Evolutionary conservation across 2,113 vertebrate species (phyloP), one percentile per base, ranked within the genome.

Genomic region (Arvicanthis niloticus): DNA sequence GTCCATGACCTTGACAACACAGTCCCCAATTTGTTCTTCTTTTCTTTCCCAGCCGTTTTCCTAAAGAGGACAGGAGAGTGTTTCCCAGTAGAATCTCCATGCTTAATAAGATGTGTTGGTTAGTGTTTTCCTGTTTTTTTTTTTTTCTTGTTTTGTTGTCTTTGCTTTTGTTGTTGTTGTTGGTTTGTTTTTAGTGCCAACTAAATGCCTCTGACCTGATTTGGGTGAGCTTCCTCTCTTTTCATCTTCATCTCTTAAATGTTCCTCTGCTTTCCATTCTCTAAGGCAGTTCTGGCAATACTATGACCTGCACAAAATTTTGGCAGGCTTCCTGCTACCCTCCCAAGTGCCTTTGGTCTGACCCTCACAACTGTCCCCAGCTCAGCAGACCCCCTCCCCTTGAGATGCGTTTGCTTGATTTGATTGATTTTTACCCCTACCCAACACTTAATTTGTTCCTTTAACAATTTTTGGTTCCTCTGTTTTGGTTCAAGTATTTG

Each of bases 401-500:
- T 60, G 75, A 58, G 31, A n/a, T 53, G 22, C 31, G 9, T 73
- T 70, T n/a, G 5, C 22, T 48, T 72, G 31, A 73, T 65, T 42
- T 53, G 67, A 77, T 92, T 72, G 73, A 84, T 95, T 58, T 51
- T 76, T 48, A 42, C 51, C n/a, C 51, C 82, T 86, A 62, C 62
- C n/a, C 73, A 12, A 31, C 1, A 26, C 40, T 70, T 62, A 10
- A 37, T 82, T 89, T 42, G 45, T 78, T 92, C 68, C 80, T 60
- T 96, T 53, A 80, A 45, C 31, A 88, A 51, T 42, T 56, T 75
- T 89, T 91, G 48, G 42, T 72, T 94, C 31, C 3, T 85, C 51
- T 89, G 2, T 56, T 94, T 92, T 68, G 26, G 93, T 88, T 94
- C 85, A 81, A 92, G 42, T 37, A 89, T 1, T 78, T 53, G 13